These are phyloP conservation scores for Muscidifurax raptorellus DNA, from an alignment of 1,140 invertebrate species.

Conservation along the genomic window DNA sequence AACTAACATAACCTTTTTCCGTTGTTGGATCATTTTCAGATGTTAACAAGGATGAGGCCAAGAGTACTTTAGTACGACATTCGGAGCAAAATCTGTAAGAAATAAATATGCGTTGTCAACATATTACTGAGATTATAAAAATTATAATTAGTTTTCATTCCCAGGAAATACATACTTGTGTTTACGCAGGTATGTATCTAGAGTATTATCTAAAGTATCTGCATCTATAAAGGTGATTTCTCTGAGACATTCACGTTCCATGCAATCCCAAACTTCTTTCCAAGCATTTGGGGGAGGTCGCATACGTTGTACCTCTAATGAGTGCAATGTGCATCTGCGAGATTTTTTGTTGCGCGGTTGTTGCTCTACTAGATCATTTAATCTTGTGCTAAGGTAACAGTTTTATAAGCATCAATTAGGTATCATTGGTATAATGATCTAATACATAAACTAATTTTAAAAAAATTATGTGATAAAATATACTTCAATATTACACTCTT, in stretches of 20 bases:
- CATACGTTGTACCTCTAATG: constrained; percentile 88
- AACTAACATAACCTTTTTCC: constrained; percentile 92
- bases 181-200: constrained; percentile 92
- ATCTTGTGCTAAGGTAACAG: constrained; percentile 78
- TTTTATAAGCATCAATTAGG: constrained; percentile 30
- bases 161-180: constrained; percentile 78
- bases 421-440: not conserved
- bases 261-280: constrained; percentile 91
- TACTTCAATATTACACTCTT: not conserved
- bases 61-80: constrained; percentile 92
- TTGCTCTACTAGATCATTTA: constrained; percentile 86
- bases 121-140: not conserved
- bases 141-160: not conserved
- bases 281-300: constrained; percentile 83
- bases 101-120: constrained; percentile 16
- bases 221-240: constrained; percentile 91
- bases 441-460: not conserved
- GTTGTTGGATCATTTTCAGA: constrained; percentile 88
- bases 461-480: not conserved
- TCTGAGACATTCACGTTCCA: constrained; percentile 88
- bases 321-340: constrained; percentile 89
- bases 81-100: constrained; percentile 88
- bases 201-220: constrained; percentile 86
- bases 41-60: constrained; percentile 90
- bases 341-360: constrained; percentile 91